Evolutionary conservation across 2,888 invertebrate genomes (phyloP).

Genomic region (Hyposoter dolosus): DNA sequence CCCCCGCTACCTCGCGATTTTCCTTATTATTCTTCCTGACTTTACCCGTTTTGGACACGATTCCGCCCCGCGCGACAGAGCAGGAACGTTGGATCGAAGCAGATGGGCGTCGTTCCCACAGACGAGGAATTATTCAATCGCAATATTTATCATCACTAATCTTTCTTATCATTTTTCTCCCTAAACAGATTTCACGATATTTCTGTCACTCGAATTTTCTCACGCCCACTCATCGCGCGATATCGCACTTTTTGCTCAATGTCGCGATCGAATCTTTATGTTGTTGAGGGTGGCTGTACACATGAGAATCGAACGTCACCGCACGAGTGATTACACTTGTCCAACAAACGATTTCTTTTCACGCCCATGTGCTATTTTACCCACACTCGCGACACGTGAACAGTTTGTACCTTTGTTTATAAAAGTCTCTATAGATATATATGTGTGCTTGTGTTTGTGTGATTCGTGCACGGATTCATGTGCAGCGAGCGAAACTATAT

Average conservation of each 20-base stretch:
- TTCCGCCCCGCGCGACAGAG: background rate
- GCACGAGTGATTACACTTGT: slow-evolving; percentile 16
- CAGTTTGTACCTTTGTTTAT: background rate
- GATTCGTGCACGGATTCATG: background rate
- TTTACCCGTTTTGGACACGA: background rate
- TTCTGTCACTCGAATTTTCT: background rate
- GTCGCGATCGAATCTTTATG: background rate
- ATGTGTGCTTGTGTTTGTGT: background rate
- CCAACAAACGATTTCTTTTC: slow-evolving; percentile 51
- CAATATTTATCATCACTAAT: background rate
- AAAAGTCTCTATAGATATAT: background rate
- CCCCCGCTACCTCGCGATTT: background rate
- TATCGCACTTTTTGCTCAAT: background rate
- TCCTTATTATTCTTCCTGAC: background rate
- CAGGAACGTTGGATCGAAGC: background rate
- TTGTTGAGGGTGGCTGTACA: slow-evolving; percentile 9
- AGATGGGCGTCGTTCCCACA: slow-evolving; percentile 1
- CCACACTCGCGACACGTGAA: slow-evolving; percentile 9
- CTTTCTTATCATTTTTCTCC: background rate
- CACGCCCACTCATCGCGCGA: slow-evolving; percentile 6
- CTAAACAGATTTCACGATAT: background rate
- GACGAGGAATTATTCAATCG: background rate
- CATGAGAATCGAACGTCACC: slow-evolving; percentile 29
- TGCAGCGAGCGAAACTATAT: background rate
- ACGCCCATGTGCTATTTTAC: slow-evolving; percentile 68